Evolutionary conservation across 2,888 invertebrate species (phyloP).

Genomic region (Isoperla grammatica): DNA sequence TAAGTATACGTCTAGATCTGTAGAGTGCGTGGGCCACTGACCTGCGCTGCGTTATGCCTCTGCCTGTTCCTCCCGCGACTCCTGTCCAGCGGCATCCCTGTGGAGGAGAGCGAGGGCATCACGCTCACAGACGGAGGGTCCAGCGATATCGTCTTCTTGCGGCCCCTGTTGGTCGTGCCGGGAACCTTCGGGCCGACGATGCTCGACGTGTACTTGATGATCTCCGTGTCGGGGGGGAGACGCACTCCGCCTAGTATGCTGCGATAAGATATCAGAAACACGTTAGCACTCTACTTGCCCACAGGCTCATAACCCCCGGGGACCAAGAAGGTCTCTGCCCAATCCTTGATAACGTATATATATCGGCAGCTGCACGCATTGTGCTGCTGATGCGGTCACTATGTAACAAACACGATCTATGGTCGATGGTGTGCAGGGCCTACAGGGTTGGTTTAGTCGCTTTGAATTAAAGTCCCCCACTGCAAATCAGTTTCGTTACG

Average conservation of each 20-base stretch:
- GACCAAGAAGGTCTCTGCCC: background rate
- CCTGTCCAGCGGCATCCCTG: constrained; percentile 46
- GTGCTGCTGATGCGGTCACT: too few species aligned
- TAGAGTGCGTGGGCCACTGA: too few species aligned
- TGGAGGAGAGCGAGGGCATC: constrained; percentile 47
- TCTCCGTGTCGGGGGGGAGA: constrained; percentile 82
- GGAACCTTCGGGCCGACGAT: constrained; percentile 81
- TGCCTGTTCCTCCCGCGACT: constrained; percentile 45
- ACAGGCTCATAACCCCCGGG: background rate
- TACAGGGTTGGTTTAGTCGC: too few species aligned
- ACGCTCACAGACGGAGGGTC: constrained; percentile 64
- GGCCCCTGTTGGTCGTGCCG: constrained; percentile 75
- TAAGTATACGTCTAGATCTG: too few species aligned
- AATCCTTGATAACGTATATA: background rate
- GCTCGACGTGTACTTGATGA: constrained; percentile 84
- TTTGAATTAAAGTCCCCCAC: too few species aligned
- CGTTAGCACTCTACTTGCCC: constrained; percentile 60
- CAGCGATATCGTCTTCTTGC: constrained; percentile 83
- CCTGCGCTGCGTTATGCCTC: constrained; percentile 48
- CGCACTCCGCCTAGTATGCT: constrained; percentile 78
- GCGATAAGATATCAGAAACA: too few species aligned
- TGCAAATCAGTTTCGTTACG: too few species aligned
- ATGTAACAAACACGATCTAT: too few species aligned
- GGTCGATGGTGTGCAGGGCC: too few species aligned
- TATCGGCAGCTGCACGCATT: background rate